phyloP scores from a whole-genome alignment of 2,113 vertebrate species.

The Promerops cafer region DNA sequence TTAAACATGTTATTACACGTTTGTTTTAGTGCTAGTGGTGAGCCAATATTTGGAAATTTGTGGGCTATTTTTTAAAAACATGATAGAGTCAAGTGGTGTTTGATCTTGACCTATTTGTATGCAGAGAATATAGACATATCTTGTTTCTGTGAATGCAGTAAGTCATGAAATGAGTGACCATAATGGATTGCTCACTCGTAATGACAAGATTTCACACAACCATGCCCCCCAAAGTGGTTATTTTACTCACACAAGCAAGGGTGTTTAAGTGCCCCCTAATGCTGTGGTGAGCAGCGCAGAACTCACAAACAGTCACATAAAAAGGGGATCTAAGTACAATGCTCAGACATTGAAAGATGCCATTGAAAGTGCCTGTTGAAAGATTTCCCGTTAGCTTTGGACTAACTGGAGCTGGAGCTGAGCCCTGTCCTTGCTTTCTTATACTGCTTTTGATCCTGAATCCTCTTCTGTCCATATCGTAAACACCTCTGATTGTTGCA shows the following conservation, averaged over 20 bases:
- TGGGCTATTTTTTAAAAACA: neutral
- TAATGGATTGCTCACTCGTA: neutral
- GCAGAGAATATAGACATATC: neutral
- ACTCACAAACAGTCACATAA: neutral
- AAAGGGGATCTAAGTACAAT: neutral
- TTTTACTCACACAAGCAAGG: neutral
- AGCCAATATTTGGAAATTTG: neutral
- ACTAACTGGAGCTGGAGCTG: neutral
- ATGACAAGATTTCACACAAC: neutral
- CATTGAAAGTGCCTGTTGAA: neutral
- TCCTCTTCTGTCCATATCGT: neutral
- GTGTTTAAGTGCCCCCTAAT: neutral
- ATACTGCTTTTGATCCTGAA: neutral
- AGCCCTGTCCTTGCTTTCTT: neutral
- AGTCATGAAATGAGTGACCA: neutral
- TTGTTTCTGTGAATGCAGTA: neutral
- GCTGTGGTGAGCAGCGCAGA: neutral
- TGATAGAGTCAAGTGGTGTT: neutral
- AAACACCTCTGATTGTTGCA: neutral
- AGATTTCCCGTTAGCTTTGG: neutral
- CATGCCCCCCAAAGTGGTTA: neutral
- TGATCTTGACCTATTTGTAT: neutral
- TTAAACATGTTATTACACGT: neutral
- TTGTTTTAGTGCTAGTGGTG: neutral
- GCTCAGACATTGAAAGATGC: too few species aligned